A percentile compares a stretch with the other conserved stretches of the same genome.
Conservation (phyloP, 2,797 vertebrate genomes). For the Gallirallus australis region DNA sequence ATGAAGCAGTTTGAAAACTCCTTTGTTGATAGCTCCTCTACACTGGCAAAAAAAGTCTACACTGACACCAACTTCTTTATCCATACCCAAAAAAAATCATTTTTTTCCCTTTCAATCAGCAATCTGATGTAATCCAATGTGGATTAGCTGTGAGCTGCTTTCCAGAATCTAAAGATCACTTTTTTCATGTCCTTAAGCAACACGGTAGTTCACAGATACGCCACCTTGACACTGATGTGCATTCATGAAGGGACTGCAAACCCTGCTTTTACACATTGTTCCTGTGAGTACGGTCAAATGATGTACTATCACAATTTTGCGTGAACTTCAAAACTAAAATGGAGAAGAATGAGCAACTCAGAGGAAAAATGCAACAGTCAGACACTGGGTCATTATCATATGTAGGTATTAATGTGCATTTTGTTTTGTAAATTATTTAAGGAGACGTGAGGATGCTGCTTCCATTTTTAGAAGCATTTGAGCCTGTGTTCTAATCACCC, state of each 20-base stretch:
- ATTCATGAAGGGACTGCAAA: background rate
- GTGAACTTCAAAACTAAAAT: background rate
- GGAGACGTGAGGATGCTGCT: background rate
- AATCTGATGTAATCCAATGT: background rate
- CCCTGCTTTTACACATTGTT: background rate
- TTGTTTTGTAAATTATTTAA: background rate
- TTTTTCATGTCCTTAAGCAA: background rate
- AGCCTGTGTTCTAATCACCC: background rate
- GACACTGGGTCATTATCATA: background rate
- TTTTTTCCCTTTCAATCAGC: background rate
- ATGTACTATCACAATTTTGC: background rate
- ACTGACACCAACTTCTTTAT: background rate
- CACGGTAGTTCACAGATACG: background rate
- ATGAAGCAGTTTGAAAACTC: background rate
- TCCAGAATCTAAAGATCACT: background rate
- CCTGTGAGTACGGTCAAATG: background rate
- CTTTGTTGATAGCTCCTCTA: background rate
- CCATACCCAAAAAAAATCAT: background rate
- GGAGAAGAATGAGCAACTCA: background rate
- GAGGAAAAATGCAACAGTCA: background rate
- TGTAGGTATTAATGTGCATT: background rate
- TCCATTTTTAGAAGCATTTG: background rate
- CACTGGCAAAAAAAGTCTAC: background rate
- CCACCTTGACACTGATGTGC: background rate
- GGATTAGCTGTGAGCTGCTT: background rate